phyloP scores from a whole-genome alignment of 2,888 invertebrate genomes.

The Hololepta plana region DNA sequence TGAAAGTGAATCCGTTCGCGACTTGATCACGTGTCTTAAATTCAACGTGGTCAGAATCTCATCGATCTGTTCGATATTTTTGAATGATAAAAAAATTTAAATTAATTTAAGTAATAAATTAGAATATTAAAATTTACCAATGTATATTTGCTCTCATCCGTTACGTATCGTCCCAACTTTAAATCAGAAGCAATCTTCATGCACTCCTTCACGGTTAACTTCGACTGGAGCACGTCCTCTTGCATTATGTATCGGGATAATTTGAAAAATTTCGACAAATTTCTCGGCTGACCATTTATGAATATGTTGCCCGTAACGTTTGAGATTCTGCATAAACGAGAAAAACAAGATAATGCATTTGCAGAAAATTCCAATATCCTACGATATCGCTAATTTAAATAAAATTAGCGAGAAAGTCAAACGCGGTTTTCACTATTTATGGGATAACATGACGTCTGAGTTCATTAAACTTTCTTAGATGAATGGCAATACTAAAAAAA shows the following conservation, averaged over 20 bases:
- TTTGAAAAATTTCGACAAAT: slow-evolving; percentile 64
- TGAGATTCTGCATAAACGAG: slow-evolving; percentile 21
- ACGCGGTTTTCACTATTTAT: too few species aligned
- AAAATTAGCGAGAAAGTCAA: too few species aligned
- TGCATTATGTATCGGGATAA: slow-evolving; percentile 95
- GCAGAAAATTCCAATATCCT: too few species aligned
- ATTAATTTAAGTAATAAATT: slow-evolving; percentile 2
- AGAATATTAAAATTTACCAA: slow-evolving; percentile 38
- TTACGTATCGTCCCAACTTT: slow-evolving; percentile 55
- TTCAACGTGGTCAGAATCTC: slow-evolving; percentile 73
- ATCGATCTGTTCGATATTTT: slow-evolving; percentile 43
- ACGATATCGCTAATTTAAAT: too few species aligned
- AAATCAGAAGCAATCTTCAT: slow-evolving; percentile 81
- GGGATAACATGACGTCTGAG: too few species aligned
- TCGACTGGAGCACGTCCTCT: slow-evolving; percentile 68
- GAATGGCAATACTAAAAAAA: too few species aligned
- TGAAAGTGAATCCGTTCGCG: slow-evolving; percentile 56
- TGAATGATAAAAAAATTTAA: slow-evolving; percentile 3
- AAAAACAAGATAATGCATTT: too few species aligned
- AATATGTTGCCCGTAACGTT: slow-evolving; percentile 55
- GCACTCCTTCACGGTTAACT: slow-evolving; percentile 72
- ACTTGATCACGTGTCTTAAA: slow-evolving; percentile 52
- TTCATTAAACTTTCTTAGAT: too few species aligned
- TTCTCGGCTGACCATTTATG: slow-evolving; percentile 60
- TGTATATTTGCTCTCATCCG: slow-evolving; percentile 42